Evolutionary conservation across 1,140 invertebrate genomes (phyloP).

Genomic region (Leptopilina clavipes): DNA sequence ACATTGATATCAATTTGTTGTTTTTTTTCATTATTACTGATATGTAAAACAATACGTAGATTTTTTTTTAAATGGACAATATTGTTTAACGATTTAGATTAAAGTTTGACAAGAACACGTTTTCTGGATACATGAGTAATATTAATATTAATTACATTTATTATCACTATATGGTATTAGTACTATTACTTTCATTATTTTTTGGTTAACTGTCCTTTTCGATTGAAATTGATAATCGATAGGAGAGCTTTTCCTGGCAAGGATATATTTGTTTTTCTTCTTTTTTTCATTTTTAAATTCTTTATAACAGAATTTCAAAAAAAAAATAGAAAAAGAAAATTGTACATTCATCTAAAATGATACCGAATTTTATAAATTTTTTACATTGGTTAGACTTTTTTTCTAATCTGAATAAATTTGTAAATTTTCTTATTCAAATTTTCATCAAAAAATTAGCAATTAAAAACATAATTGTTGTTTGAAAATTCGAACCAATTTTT

Average conservation of each 20-base stretch:
- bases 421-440: too few species aligned
- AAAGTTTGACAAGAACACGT: slow-evolving; percentile 22
- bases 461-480: too few species aligned
- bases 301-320: too few species aligned
- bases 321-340: too few species aligned
- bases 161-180: slow-evolving; percentile 11
- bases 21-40: slow-evolving; percentile 12
- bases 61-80: slow-evolving; percentile 24
- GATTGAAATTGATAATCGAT: background rate
- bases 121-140: background rate
- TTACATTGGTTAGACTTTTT: too few species aligned
- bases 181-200: slow-evolving; percentile 31
- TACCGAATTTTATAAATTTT: too few species aligned
- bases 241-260: slow-evolving; percentile 10
- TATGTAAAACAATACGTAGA: slow-evolving; percentile 28
- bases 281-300: background rate
- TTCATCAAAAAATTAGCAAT: too few species aligned
- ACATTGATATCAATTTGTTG: slow-evolving; percentile 2
- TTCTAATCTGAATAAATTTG: too few species aligned
- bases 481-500: too few species aligned
- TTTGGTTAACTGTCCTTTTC: background rate
- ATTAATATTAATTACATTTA: background rate
- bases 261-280: background rate
- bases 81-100: slow-evolving; percentile 12
- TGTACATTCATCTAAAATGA: too few species aligned